A percentile compares a stretch with the other conserved stretches of the same genome.
Conservation (phyloP, 2,888 invertebrate genomes). For the Synergus laeviventris region DNA sequence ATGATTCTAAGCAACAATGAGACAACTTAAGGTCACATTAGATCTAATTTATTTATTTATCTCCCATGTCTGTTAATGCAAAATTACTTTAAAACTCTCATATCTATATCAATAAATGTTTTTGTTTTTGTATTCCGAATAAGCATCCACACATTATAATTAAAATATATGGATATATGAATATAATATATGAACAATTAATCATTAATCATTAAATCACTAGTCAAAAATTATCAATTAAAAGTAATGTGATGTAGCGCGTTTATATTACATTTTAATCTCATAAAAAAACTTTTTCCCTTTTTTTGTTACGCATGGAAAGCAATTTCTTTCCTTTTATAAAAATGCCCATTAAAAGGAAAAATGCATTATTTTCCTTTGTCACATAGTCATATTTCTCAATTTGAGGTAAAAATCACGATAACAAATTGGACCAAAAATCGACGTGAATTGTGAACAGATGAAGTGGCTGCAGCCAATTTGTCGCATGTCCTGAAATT, state of each 20-base stretch:
- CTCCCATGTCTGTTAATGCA: no score
- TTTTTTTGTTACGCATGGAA: background rate
- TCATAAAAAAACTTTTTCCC: background rate
- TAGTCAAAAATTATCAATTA: no score
- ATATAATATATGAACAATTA: no score
- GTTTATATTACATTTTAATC: background rate
- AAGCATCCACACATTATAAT: no score
- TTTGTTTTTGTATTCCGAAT: no score
- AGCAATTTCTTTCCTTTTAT: background rate
- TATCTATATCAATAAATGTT: no score
- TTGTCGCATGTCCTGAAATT: slow-evolving; percentile 26
- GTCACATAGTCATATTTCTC: background rate
- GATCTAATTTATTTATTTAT: no score
- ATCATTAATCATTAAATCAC: no score
- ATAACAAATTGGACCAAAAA: background rate
- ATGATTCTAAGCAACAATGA: background rate
- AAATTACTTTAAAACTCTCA: no score
- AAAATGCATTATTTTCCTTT: slow-evolving; percentile 41
- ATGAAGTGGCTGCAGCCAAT: slow-evolving; percentile 12
- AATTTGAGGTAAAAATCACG: background rate
- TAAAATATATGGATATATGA: no score
- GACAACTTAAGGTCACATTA: no score
- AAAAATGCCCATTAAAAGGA: background rate
- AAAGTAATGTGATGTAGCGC: no score
- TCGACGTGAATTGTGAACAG: background rate